phyloP scores from a whole-genome alignment of 2,113 vertebrate genomes.

The Psephotus haematonotus region DNA sequence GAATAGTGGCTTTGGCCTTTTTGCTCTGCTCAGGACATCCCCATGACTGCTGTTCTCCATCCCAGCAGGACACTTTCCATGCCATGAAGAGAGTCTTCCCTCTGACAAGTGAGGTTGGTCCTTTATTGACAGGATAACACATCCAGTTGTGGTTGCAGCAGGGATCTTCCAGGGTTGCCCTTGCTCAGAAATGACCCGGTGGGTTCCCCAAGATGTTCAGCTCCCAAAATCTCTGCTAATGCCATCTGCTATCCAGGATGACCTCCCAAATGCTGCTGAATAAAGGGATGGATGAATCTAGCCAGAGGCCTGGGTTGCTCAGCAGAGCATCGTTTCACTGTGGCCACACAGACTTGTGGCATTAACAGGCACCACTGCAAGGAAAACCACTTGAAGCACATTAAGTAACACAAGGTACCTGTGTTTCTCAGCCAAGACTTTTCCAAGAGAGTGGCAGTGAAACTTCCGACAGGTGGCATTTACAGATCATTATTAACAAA shows the following conservation, averaged over 20 bases:
- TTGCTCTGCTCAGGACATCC: neutral
- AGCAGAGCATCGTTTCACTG: accelerated
- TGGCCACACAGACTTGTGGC: neutral
- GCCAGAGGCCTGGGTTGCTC: accelerated
- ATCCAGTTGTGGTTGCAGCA: accelerated
- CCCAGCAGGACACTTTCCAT: accelerated
- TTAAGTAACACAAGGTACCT: neutral
- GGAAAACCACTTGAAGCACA: neutral
- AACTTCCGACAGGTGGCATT: neutral
- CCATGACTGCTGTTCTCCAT: neutral
- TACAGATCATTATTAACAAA: conserved; percentile 45
- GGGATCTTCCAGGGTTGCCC: neutral
- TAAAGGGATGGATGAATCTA: too few relatives aligned
- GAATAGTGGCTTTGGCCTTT: neutral
- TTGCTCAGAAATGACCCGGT: neutral
- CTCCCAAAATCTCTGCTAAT: neutral
- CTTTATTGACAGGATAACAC: accelerated
- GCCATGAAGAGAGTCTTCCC: neutral
- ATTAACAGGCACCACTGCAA: neutral
- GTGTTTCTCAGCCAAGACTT: neutral
- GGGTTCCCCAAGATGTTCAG: neutral
- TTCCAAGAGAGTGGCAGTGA: neutral
- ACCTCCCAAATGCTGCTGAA: accelerated
- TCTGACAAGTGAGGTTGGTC: neutral
- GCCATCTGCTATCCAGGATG: neutral